phyloP scores from a whole-genome alignment of 1,140 invertebrate species.

The Ceratina australensis region DNA sequence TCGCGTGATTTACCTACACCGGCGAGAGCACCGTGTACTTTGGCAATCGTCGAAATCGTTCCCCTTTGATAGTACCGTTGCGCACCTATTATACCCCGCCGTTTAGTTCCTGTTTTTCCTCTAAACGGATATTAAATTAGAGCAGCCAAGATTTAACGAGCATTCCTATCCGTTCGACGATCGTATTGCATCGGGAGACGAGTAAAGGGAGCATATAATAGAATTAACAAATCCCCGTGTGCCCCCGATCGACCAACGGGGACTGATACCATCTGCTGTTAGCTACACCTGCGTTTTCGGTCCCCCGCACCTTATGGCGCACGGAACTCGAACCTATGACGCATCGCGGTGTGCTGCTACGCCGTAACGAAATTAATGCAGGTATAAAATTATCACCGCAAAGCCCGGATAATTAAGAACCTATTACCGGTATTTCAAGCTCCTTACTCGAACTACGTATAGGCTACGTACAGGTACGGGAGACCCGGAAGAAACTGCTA shows the following conservation, averaged over 20 bases:
- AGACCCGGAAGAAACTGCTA: no score
- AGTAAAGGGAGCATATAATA: constrained; percentile 37
- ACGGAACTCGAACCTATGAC: constrained; percentile 41
- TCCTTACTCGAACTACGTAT: not conserved
- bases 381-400: constrained; percentile 1
- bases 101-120: not conserved
- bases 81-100: no score
- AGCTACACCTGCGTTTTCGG: constrained; percentile 66
- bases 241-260: constrained; percentile 68
- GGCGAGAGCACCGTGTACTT: not conserved
- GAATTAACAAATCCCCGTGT: constrained; percentile 61
- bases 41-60: not conserved
- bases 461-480: no score
- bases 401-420: constrained; percentile 7
- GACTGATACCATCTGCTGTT: constrained; percentile 71
- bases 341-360: not conserved
- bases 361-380: constrained; percentile 21
- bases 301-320: constrained; percentile 54
- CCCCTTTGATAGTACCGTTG: not conserved
- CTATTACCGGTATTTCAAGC: constrained; percentile 11
- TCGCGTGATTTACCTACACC: constrained; percentile 7
- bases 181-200: constrained; percentile 5
- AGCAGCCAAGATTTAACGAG: not conserved
- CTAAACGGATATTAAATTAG: not conserved
- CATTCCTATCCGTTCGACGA: constrained; percentile 14